These are phyloP conservation scores for Drosophila grimshawi DNA, from an alignment of 1,140 invertebrate genomes.

Conservation along the genomic window DNA sequence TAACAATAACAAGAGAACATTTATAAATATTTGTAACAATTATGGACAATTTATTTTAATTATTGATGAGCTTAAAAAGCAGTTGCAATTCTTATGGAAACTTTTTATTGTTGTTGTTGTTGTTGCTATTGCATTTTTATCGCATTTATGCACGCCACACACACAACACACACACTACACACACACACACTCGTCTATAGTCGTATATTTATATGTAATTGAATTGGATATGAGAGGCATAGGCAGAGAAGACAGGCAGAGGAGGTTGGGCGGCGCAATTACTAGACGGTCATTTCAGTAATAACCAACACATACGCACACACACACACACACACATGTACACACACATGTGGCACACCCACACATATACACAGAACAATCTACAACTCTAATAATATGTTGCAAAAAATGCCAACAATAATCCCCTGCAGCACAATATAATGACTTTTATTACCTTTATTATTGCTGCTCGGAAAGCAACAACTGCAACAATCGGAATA, in stretches of 20 bases:
- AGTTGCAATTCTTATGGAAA: not conserved
- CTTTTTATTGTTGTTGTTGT: conserved; percentile 7
- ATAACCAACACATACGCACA: conserved; percentile 2
- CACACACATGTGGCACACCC: conserved; percentile 3
- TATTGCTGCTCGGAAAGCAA: conserved; percentile 65
- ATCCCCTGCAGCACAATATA: conserved; percentile 76
- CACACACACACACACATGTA: conserved; percentile 17
- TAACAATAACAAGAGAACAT: not conserved
- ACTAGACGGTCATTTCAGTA: not conserved
- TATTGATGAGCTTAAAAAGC: conserved; percentile 41
- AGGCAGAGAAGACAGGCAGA: not conserved
- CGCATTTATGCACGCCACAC: conserved; percentile 5
- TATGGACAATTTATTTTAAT: conserved; percentile 76
- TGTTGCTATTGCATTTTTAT: conserved; percentile 21
- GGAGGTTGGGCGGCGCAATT: not conserved
- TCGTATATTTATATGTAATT: conserved; percentile 59
- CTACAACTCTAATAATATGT: conserved; percentile 59
- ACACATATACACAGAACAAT: conserved; percentile 22
- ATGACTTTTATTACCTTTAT: conserved; percentile 82
- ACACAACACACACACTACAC: conserved; percentile 6
- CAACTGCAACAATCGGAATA: conserved; percentile 11
- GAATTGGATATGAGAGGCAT: conserved; percentile 53
- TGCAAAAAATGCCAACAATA: conserved; percentile 68
- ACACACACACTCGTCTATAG: not conserved
- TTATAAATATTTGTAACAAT: conserved; percentile 58